phyloP scores from a whole-genome alignment of 2,888 invertebrate genomes.

The Deilephila elpenor region DNA sequence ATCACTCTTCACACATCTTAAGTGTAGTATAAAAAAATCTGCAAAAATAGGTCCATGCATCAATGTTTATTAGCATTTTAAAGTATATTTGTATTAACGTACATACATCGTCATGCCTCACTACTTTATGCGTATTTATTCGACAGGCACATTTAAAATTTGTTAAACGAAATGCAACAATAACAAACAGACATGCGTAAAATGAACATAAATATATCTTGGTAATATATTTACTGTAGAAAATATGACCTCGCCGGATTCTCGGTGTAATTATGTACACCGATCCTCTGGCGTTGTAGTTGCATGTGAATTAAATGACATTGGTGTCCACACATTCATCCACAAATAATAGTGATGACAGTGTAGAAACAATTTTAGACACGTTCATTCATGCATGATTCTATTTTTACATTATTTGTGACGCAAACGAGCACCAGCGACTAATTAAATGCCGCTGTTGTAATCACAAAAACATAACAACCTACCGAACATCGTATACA shows the following conservation, averaged over 20 bases:
- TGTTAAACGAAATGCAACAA: neutral
- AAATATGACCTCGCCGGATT: neutral
- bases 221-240: too few relatives aligned
- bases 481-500: slow-evolving; percentile 38
- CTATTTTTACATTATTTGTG: slow-evolving; percentile 34
- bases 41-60: slow-evolving; percentile 10
- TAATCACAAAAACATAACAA: slow-evolving; percentile 14
- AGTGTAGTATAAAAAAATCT: neutral
- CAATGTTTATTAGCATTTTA: slow-evolving; percentile 5
- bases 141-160: neutral
- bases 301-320: neutral
- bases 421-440: slow-evolving; percentile 27
- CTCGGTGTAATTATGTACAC: slow-evolving; percentile 4
- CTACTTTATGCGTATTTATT: slow-evolving; percentile 13
- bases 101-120: neutral
- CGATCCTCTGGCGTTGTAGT: neutral
- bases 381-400: slow-evolving; percentile 35
- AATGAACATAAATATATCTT: neutral
- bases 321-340: slow-evolving; percentile 12
- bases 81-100: neutral
- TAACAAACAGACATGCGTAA: neutral
- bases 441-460: slow-evolving; percentile 11
- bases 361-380: slow-evolving; percentile 24
- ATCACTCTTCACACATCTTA: neutral
- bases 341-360: slow-evolving; percentile 28